Evolutionary conservation across 2,113 vertebrate genomes (phyloP).

Genomic region (Melanocharis versteri): DNA sequence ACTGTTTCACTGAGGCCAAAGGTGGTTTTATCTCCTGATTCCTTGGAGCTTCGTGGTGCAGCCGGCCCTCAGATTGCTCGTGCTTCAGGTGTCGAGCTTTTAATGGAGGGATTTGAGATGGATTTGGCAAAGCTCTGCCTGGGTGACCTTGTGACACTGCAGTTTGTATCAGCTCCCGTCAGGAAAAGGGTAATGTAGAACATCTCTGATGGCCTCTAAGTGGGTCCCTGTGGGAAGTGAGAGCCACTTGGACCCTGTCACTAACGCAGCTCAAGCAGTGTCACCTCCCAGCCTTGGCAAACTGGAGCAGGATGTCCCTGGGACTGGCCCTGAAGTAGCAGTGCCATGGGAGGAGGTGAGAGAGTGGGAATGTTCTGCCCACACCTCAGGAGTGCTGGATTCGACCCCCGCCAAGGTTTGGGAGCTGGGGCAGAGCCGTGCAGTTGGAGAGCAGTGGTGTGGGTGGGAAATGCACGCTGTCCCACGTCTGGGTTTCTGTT

Average conservation of each 20-base stretch:
- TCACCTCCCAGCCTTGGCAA: neutral
- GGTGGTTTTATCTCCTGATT: neutral
- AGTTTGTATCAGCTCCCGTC: neutral
- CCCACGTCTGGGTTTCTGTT: slow-evolving; percentile 60
- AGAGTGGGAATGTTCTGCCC: neutral
- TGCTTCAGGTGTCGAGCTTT: neutral
- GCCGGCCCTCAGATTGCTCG: neutral
- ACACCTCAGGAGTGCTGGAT: neutral
- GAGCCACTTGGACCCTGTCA: neutral
- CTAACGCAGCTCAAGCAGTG: neutral
- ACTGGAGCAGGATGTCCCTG: neutral
- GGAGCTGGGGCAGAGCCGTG: neutral
- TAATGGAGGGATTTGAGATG: neutral
- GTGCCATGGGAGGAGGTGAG: neutral
- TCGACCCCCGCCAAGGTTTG: neutral
- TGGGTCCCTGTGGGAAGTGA: neutral
- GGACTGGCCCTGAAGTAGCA: neutral
- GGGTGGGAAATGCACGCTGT: slow-evolving; percentile 66
- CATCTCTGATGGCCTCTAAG: neutral
- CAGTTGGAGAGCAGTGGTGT: neutral
- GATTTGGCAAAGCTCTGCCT: neutral
- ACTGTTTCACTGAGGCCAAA: neutral
- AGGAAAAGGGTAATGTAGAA: neutral
- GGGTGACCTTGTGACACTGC: neutral
- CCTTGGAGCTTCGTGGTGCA: neutral